phyloP scores from a whole-genome alignment of 2,888 invertebrate genomes.

The Rhagium mordax region DNA sequence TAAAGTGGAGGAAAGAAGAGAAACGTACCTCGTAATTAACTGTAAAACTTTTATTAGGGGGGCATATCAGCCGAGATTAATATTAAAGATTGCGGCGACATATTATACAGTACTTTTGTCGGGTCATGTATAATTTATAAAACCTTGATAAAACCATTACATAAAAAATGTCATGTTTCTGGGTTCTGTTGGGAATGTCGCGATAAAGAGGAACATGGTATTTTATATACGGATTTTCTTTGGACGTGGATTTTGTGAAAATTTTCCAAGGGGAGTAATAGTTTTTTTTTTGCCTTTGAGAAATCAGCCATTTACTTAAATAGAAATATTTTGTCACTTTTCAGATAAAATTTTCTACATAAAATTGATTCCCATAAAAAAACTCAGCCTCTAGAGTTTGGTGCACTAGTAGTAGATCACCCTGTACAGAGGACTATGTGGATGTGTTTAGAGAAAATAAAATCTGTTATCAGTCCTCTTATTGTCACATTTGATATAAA shows the following conservation, averaged over 20 bases:
- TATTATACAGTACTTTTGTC: constrained; percentile 14
- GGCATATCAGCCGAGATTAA: constrained; percentile 15
- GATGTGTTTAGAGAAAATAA: background rate
- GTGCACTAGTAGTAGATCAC: too few species aligned
- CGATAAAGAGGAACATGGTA: background rate
- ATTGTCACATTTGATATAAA: background rate
- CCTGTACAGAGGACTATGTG: too few species aligned
- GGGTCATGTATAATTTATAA: constrained; percentile 26
- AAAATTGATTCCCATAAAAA: too few species aligned
- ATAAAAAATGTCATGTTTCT: constrained; percentile 16
- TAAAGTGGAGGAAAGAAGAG: background rate
- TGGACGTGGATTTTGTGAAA: background rate
- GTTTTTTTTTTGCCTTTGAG: constrained; percentile 4
- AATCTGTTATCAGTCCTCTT: background rate
- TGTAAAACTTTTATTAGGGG: constrained; percentile 17
- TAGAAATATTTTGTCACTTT: too few species aligned
- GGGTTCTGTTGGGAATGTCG: background rate
- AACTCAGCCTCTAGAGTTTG: too few species aligned
- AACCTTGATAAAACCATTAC: constrained; percentile 18
- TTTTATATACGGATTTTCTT: background rate
- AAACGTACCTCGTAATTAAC: constrained; percentile 8
- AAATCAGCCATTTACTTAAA: too few species aligned
- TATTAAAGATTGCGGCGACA: constrained; percentile 12
- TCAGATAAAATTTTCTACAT: too few species aligned
- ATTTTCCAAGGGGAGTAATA: background rate